A percentile compares a stretch with the other conserved stretches of the same genome.
phyloP scores from a whole-genome alignment of 2,797 vertebrate species.

The Parambassis ranga region DNA sequence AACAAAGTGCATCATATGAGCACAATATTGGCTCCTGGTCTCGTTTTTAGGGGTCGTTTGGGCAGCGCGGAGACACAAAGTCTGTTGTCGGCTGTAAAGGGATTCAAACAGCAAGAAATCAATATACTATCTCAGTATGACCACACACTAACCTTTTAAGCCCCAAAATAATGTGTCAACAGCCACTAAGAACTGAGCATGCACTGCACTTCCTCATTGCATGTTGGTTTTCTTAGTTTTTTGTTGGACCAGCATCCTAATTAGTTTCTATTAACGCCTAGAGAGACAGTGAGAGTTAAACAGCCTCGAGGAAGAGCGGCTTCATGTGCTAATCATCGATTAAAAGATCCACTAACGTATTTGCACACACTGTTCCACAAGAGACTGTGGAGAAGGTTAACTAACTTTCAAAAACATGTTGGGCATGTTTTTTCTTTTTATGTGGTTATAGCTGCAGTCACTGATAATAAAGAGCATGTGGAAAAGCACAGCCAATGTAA shows the following conservation, averaged over 20 bases:
- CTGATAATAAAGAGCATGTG: conserved; percentile 31
- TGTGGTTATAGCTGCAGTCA: conserved; percentile 28
- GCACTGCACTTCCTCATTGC: conserved; percentile 27
- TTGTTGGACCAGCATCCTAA: conserved; percentile 44
- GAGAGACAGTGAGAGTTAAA: conserved; percentile 48
- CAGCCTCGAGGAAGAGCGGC: conserved; percentile 36
- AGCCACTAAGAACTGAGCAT: conserved; percentile 28
- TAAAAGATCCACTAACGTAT: conserved; percentile 45
- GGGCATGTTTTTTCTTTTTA: conserved; percentile 12
- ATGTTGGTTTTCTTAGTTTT: conserved; percentile 46
- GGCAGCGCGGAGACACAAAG: conserved; percentile 1
- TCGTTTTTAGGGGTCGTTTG: conserved; percentile 34
- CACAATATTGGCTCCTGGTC: conserved; percentile 5
- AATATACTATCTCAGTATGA: conserved; percentile 60
- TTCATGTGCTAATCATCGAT: conserved; percentile 58
- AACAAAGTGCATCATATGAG: not conserved
- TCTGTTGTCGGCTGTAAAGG: conserved; percentile 34
- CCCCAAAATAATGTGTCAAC: conserved; percentile 22
- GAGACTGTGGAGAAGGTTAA: conserved; percentile 14
- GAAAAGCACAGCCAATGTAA: conserved; percentile 44
- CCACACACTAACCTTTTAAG: conserved; percentile 41
- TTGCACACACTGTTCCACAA: conserved; percentile 29
- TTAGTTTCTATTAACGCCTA: conserved; percentile 51
- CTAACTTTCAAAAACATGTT: conserved; percentile 35
- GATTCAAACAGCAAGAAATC: conserved; percentile 59